Conservation (phyloP, 2,113 vertebrate genomes). For the Maccullochella peelii region DNA sequence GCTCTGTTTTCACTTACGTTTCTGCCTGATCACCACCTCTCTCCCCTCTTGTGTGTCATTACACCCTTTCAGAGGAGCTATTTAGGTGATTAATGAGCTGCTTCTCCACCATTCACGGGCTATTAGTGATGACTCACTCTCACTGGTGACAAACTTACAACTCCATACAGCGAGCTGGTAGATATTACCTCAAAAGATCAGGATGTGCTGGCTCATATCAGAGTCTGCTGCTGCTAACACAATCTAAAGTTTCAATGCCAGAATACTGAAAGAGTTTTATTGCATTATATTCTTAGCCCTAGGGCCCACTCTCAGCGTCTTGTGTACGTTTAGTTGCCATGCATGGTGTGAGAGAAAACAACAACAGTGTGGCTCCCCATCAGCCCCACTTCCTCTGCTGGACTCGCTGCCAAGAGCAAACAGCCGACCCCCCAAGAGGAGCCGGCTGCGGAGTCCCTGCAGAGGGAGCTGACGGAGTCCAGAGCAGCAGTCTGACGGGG, state of each 20-base stretch:
- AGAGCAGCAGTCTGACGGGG: conserved; percentile 22
- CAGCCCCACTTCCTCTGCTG: conserved; percentile 41
- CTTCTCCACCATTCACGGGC: not conserved
- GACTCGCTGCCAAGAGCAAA: conserved; percentile 42
- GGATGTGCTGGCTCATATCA: conserved; percentile 2
- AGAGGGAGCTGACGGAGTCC: conserved; percentile 21
- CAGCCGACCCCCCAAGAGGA: conserved; percentile 49
- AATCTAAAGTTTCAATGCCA: not conserved
- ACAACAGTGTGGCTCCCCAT: conserved; percentile 28
- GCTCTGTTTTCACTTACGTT: conserved; percentile 62
- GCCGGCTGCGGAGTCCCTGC: conserved; percentile 24
- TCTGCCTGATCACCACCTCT: conserved; percentile 25
- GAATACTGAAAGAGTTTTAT: not conserved
- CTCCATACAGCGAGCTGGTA: conserved; percentile 15
- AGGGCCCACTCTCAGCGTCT: not conserved
- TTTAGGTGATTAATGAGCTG: conserved; percentile 40
- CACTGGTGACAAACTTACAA: conserved; percentile 8
- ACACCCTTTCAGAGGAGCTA: not conserved
- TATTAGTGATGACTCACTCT: conserved; percentile 21
- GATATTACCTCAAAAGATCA: conserved; percentile 13
- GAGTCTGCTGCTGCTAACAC: not conserved
- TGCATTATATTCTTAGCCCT: not conserved
- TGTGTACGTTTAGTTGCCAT: conserved; percentile 23
- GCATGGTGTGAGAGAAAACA: conserved; percentile 42
- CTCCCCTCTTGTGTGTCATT: conserved; percentile 7